Base-by-base conservation (phyloP, 2,113 vertebrate genomes). In the Trichomycterus rosablanca region DNA sequence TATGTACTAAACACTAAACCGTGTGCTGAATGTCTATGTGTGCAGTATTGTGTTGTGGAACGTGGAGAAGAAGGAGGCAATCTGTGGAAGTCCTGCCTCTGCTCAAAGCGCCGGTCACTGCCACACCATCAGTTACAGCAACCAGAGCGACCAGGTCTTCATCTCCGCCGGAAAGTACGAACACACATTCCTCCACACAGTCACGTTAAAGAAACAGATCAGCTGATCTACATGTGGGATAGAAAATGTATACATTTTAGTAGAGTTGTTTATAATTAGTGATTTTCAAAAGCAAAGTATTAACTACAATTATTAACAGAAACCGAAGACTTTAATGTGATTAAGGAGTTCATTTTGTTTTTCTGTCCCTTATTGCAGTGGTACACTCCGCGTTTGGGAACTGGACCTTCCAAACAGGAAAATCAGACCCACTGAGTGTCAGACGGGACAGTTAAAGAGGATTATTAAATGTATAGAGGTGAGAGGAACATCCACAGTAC, bases 21-120 rank as follows among this genome's bases (percentile, higher is more conserved):
- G n/a, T n/a, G n/a, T n/a, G n/a, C n/a, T n/a, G n/a, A n/a, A n/a
- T n/a, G n/a, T n/a, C n/a, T n/a, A n/a, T 75, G 35, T 62, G 60
- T 74, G 58, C 78, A 97, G 94, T 0, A 78, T 97, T 1, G 85
- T 91, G 7, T 76, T 97, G 2, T 97, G 93, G 93, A 87, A 84
- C 46, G 14, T 93, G 2, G 79, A 71, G 10, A 90, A 75, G 68
- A 87, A 79, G 68, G 82, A 90, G 18, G 84, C 88, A 3, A 81
- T 97, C 45, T 95, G 93, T 1, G 86, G 91, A 44, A 92, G 87
- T 35, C 80, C 84, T 0, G 91, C 90, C 0, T 86, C 91, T 0
- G 65, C 89, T 0, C 75, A 81, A 14, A 88, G 62, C 1, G 70
- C 86, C 0, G 91, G 93, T 1, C 84, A 80, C 0, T 82, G 86